Conservation (phyloP, 2,888 invertebrate genomes). For the Apodemia hepburni region DNA sequence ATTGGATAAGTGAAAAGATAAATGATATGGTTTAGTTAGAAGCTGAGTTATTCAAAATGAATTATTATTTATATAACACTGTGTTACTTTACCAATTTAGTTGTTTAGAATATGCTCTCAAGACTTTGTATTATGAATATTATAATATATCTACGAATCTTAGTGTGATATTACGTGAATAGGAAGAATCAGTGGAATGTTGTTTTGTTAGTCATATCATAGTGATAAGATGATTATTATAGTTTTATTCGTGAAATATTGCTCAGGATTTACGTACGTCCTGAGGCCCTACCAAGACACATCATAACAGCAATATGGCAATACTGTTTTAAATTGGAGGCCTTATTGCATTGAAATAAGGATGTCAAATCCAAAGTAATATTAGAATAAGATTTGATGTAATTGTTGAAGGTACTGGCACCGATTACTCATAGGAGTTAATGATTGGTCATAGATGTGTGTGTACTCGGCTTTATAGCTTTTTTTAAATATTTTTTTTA, state of each 20-base stretch:
- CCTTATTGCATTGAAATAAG: slow-evolving; percentile 16
- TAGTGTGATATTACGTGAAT: slow-evolving; percentile 51
- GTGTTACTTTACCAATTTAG: too few relatives aligned
- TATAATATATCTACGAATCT: slow-evolving; percentile 33
- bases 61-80: too few relatives aligned
- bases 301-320: slow-evolving; percentile 33
- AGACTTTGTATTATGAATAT: slow-evolving; percentile 16
- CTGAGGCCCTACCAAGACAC: slow-evolving; percentile 28
- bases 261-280: slow-evolving; percentile 55
- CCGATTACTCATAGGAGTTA: slow-evolving; percentile 24
- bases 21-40: too few relatives aligned
- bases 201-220: slow-evolving; percentile 55
- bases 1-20: too few relatives aligned
- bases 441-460: slow-evolving; percentile 24
- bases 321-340: slow-evolving; percentile 26
- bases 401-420: not conserved
- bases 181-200: slow-evolving; percentile 36
- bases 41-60: too few relatives aligned
- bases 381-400: not conserved
- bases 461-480: slow-evolving; percentile 25
- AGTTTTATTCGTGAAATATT: slow-evolving; percentile 24
- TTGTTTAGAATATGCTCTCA: slow-evolving; percentile 1
- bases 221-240: slow-evolving; percentile 31
- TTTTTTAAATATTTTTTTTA: not conserved
- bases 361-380: slow-evolving; percentile 4